Evolutionary conservation across 2,888 invertebrate genomes (phyloP).

Genomic region (Pachymerium ferrugineum): DNA sequence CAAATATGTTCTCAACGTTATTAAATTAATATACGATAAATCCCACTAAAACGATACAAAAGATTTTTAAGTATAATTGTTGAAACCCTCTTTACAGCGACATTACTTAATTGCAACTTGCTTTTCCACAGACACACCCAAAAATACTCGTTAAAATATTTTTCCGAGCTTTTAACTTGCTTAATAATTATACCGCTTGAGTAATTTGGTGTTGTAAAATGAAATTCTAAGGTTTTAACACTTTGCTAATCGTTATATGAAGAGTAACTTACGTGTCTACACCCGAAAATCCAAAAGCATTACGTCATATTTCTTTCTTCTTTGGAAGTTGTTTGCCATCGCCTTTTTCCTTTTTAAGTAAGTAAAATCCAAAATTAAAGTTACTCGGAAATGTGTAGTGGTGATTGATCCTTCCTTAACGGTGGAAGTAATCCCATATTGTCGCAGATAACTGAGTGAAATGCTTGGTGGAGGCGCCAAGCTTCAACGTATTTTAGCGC

Average conservation of each 20-base stretch:
- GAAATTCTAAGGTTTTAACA: not conserved
- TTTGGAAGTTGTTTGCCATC: not conserved
- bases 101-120: too few species aligned
- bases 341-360: too few species aligned
- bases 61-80: too few species aligned
- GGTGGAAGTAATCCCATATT: not conserved
- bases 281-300: not conserved
- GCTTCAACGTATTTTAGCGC: not conserved
- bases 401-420: not conserved
- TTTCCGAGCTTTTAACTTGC: too few species aligned
- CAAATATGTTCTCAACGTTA: too few species aligned
- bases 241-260: not conserved
- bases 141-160: too few species aligned
- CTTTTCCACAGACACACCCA: too few species aligned
- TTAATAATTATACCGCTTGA: too few species aligned
- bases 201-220: not conserved
- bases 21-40: too few species aligned
- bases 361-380: not conserved
- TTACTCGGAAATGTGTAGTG: not conserved
- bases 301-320: constrained; percentile 23
- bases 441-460: not conserved
- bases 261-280: not conserved
- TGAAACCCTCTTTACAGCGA: too few species aligned
- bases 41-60: too few species aligned
- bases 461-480: not conserved